These are phyloP conservation scores for Drosophila bifasciata DNA, from an alignment of 1,140 invertebrate species.

Conservation along the genomic window DNA sequence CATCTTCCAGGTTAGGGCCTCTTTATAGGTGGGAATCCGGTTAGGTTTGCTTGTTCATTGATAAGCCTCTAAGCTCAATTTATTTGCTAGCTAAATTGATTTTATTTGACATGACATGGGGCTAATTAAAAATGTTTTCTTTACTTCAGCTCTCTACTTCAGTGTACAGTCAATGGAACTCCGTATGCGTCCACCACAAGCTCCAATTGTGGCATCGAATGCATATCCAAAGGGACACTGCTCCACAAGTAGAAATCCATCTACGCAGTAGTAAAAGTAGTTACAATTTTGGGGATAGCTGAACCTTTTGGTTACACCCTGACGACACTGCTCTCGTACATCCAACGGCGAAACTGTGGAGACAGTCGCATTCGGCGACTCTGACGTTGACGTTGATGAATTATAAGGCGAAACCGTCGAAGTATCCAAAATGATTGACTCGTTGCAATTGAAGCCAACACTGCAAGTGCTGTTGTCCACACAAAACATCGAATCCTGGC, in stretches of 20 bases:
- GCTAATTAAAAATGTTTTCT: constrained; percentile 60
- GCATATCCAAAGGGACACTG: constrained; percentile 68
- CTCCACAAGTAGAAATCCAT: constrained; percentile 68
- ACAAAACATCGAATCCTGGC: constrained; percentile 46
- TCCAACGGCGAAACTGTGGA: constrained; percentile 28
- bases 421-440: not conserved
- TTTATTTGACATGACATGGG: constrained; percentile 36
- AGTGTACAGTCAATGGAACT: constrained; percentile 19
- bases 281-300: constrained; percentile 75
- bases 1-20: constrained; percentile 29
- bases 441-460: constrained; percentile 21
- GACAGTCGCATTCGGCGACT: not conserved
- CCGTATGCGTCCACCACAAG: constrained; percentile 37
- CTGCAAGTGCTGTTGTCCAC: constrained; percentile 16
- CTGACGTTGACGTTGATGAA: not conserved
- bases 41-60: constrained; percentile 8
- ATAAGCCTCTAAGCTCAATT: constrained; percentile 64
- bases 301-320: constrained; percentile 56
- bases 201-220: constrained; percentile 33
- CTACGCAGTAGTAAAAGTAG: constrained; percentile 69
- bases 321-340: constrained; percentile 43
- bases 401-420: not conserved
- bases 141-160: constrained; percentile 7
- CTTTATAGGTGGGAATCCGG: constrained; percentile 53
- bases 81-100: constrained; percentile 58